Percentiles rank a stretch among this genome's conserved stretches.
Conservation (phyloP, 2,113 vertebrate genomes). For the Zapornia atra region DNA sequence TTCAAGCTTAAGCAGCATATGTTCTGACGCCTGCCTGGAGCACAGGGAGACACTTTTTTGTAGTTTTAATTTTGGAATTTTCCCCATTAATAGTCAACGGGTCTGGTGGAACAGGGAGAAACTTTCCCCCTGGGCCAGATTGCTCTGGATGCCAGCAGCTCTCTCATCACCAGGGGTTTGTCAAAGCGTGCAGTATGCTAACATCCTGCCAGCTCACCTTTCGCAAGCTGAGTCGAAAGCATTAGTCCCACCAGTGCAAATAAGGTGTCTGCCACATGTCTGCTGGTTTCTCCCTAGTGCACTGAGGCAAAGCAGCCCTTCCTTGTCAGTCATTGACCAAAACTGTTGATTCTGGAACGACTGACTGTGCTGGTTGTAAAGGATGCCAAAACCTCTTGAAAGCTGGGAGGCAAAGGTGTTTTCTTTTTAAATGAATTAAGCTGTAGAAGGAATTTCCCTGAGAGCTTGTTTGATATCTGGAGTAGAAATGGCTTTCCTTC, state of each 20-base stretch:
- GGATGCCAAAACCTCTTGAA: constrained; percentile 46
- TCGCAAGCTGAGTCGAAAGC: background rate
- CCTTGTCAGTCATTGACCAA: constrained; percentile 53
- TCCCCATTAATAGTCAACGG: background rate
- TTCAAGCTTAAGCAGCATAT: background rate
- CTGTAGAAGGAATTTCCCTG: constrained; percentile 42
- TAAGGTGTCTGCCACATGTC: constrained; percentile 36
- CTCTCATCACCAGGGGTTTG: constrained; percentile 46
- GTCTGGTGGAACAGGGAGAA: background rate
- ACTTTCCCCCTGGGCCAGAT: background rate
- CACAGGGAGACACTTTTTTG: background rate
- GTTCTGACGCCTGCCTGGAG: background rate
- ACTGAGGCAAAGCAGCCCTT: constrained; percentile 49
- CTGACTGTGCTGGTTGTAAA: background rate
- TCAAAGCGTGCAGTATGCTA: constrained; percentile 29
- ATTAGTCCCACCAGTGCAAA: constrained; percentile 58
- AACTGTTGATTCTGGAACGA: constrained; percentile 62
- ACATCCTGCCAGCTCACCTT: constrained; percentile 64
- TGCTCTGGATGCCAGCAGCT: constrained; percentile 20
- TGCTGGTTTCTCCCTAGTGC: constrained; percentile 19
- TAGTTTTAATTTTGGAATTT: constrained; percentile 24
- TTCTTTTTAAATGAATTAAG: constrained; percentile 56
- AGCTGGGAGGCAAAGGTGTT: constrained; percentile 36
- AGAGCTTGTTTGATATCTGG: constrained; percentile 44
- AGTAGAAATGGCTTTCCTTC: constrained; percentile 23